phyloP scores from a whole-genome alignment of 1,140 invertebrate genomes.

The Phocides pigmalion region DNA sequence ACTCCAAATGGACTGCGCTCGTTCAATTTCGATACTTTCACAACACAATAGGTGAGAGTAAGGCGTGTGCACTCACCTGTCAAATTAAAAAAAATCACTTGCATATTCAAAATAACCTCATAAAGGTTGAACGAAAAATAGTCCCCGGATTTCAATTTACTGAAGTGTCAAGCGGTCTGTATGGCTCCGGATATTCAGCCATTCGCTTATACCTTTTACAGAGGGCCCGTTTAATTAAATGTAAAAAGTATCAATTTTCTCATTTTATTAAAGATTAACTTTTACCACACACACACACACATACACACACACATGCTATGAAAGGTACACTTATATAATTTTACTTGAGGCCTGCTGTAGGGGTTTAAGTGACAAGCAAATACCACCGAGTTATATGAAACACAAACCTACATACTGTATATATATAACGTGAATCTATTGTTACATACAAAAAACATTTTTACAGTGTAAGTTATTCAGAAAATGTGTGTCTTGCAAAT shows the following conservation, averaged over 20 bases:
- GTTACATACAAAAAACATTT: too few species aligned
- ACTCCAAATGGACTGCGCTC: constrained; percentile 73
- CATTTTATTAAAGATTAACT: too few species aligned
- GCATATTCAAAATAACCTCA: constrained; percentile 76
- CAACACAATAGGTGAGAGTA: constrained; percentile 77
- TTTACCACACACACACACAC: too few species aligned
- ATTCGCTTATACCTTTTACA: neutral
- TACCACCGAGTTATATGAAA: too few species aligned
- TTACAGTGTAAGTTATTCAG: too few species aligned
- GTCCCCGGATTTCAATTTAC: constrained; percentile 22
- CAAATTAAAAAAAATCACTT: constrained; percentile 81
- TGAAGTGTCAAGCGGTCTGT: constrained; percentile 7
- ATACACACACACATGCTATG: too few species aligned
- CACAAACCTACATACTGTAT: too few species aligned
- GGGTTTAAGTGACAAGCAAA: too few species aligned
- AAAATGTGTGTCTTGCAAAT: too few species aligned
- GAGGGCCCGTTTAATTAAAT: neutral
- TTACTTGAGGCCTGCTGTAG: too few species aligned
- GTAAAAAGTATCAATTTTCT: neutral
- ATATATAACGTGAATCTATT: too few species aligned
- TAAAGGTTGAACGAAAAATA: constrained; percentile 47
- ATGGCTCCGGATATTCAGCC: neutral
- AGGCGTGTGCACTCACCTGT: constrained; percentile 79
- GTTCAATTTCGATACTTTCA: constrained; percentile 81
- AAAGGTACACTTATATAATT: too few species aligned